Conservation (phyloP, 2,888 invertebrate genomes). For the Allophyes oxyacanthae region DNA sequence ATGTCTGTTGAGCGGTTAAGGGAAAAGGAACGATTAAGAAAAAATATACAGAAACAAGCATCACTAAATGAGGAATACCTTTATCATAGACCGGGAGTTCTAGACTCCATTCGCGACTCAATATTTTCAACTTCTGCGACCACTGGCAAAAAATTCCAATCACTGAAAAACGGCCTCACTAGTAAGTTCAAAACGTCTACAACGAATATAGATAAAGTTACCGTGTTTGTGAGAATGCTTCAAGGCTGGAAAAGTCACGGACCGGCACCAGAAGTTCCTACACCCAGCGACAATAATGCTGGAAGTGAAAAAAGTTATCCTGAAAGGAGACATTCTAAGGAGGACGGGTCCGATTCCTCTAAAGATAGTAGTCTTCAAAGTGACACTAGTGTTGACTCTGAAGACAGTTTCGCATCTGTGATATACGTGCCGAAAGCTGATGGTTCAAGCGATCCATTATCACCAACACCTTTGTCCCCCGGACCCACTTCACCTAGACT, state of each 20-base stretch:
- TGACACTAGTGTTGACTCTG: slow-evolving; percentile 97
- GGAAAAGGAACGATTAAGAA: slow-evolving; percentile 94
- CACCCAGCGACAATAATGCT: slow-evolving; percentile 83
- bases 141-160: slow-evolving; percentile 93
- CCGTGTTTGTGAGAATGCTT: slow-evolving; percentile 95
- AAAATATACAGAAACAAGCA: slow-evolving; percentile 96
- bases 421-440: slow-evolving; percentile 96
- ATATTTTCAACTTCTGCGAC: slow-evolving; percentile 92
- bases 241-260: slow-evolving; percentile 94
- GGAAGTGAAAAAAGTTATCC: slow-evolving; percentile 80
- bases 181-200: slow-evolving; percentile 95
- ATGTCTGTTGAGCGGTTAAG: slow-evolving; percentile 95
- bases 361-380: slow-evolving; percentile 97
- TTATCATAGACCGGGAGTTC: slow-evolving; percentile 90
- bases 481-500: slow-evolving; percentile 90
- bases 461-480: slow-evolving; percentile 90
- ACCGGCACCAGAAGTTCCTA: slow-evolving; percentile 82
- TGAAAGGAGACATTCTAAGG: slow-evolving; percentile 94
- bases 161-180: slow-evolving; percentile 94
- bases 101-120: slow-evolving; percentile 92
- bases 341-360: slow-evolving; percentile 96
- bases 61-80: slow-evolving; percentile 96
- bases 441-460: slow-evolving; percentile 87
- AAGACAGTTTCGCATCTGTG: slow-evolving; percentile 97
- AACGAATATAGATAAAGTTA: slow-evolving; percentile 95